phyloP scores from a whole-genome alignment of 2,797 vertebrate species.

The Danio choprae region DNA sequence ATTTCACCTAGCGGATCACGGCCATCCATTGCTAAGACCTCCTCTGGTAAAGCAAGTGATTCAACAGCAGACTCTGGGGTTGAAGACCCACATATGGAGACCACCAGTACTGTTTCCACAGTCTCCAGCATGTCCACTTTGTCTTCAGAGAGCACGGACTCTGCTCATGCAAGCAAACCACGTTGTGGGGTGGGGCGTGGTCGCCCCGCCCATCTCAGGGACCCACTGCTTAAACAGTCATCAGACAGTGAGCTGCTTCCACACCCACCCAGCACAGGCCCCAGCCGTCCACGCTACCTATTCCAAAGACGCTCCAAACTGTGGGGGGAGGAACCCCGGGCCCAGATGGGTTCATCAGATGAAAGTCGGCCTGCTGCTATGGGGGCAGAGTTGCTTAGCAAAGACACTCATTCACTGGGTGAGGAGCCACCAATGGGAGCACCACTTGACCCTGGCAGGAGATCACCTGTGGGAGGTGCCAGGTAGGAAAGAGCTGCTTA shows the following conservation, averaged over 20 bases:
- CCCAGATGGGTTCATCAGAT: constrained; percentile 75
- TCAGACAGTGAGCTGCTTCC: constrained; percentile 99
- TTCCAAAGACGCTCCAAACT: constrained; percentile 99
- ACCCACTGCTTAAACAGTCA: constrained; percentile 97
- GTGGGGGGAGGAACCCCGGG: constrained; percentile 94
- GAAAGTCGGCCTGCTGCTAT: constrained; percentile 89
- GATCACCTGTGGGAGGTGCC: constrained; percentile 94
- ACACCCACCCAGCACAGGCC: constrained; percentile 82
- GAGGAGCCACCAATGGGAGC: constrained; percentile 88
- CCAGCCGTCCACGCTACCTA: constrained; percentile 94
- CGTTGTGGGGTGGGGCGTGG: constrained; percentile 68
- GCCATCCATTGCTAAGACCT: constrained; percentile 71
- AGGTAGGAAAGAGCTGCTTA: constrained; percentile 81
- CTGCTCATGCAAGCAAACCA: constrained; percentile 78
- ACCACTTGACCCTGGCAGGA: constrained; percentile 90
- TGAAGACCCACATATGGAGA: constrained; percentile 91
- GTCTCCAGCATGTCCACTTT: constrained; percentile 95
- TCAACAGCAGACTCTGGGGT: constrained; percentile 90
- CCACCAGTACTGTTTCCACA: constrained; percentile 91
- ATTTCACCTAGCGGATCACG: constrained; percentile 72
- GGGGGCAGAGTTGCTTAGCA: constrained; percentile 93
- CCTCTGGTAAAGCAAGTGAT: constrained; percentile 82
- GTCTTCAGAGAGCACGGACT: constrained; percentile 91
- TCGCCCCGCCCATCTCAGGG: constrained; percentile 86
- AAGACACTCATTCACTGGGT: constrained; percentile 95